Evolutionary conservation across 2,797 vertebrate species (phyloP).

Genomic region (Argentina silus): DNA sequence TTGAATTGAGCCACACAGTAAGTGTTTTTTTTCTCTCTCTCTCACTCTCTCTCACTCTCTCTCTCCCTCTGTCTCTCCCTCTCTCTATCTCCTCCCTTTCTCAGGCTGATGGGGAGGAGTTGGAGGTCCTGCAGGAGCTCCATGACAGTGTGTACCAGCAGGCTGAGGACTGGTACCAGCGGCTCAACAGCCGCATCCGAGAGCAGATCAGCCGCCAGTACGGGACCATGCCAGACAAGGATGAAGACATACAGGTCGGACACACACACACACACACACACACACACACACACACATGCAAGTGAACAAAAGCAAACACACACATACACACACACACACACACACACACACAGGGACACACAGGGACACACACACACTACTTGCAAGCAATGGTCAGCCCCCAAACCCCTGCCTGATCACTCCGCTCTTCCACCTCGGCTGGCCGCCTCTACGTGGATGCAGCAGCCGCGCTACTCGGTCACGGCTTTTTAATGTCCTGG

Average conservation of each 20-base stretch:
- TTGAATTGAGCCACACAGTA: no score
- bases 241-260: slow-evolving; percentile 84
- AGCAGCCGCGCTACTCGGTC: no score
- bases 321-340: slow-evolving; percentile 56
- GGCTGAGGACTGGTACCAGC: slow-evolving; percentile 85
- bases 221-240: slow-evolving; percentile 82
- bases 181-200: slow-evolving; percentile 73
- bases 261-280: background rate
- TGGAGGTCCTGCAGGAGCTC: slow-evolving; percentile 80
- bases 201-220: slow-evolving; percentile 82
- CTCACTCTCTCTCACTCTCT: background rate
- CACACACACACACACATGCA: slow-evolving; percentile 77
- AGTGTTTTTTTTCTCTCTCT: background rate
- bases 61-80: background rate
- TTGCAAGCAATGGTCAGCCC: no score
- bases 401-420: no score
- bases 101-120: slow-evolving; percentile 82
- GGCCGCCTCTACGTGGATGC: no score
- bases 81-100: background rate
- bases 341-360: background rate
- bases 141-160: slow-evolving; percentile 87
- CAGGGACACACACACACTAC: background rate
- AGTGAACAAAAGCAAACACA: no score
- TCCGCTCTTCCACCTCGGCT: no score
- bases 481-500: no score